Evolutionary conservation across 2,888 invertebrate species (phyloP), one percentile per base, ranked within the genome.

Genomic region (Linnaemya tessellans): DNA sequence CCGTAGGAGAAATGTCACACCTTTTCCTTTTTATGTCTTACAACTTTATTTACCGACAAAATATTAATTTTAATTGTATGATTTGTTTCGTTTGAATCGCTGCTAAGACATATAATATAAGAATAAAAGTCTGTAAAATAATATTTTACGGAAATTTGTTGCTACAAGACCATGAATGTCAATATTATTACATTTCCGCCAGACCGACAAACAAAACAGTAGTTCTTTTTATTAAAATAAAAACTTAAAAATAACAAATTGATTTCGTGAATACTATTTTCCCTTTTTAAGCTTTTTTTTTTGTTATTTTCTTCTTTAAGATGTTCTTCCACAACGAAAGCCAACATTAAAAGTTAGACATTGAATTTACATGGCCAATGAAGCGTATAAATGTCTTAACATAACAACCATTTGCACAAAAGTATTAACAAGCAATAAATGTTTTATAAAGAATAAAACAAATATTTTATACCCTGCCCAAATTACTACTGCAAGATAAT

Each of bases 311-410:
- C 15, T 25, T 46, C n/a, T 38, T 22, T 49, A 8, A 1, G 15
- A 71, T 22, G 7, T 62, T 41, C 54, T 74, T 25, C 18, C 10
- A 25, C 25, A 64, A 58, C 43, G 25, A 3, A 30, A 60, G 18
- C 18, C 30, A 65, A 49, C 58, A 49, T 38, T 35, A 74, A 79
- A 73, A 62, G 79, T 64, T 62, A 70, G 58, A 70, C 54, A 80
- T 56, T 71, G 43, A 80, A 80, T 82, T 82, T 80, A 82, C 82
- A 75, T 80, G 82, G 20, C 75, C 82, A 82, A 82, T 82, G 82
- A 82, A 80, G 82, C 85, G 65, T 82, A 58, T 71, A 85, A 85
- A 80, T 82, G 54, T 82, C 75, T 85, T 75, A 79, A 79, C 74
- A 78, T n/a, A 25, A 35, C 54, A 60, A 38, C 13, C 51, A 58